Evolutionary conservation across 2,113 vertebrate species (phyloP).

Genomic region (Meleagris gallopavo): DNA sequence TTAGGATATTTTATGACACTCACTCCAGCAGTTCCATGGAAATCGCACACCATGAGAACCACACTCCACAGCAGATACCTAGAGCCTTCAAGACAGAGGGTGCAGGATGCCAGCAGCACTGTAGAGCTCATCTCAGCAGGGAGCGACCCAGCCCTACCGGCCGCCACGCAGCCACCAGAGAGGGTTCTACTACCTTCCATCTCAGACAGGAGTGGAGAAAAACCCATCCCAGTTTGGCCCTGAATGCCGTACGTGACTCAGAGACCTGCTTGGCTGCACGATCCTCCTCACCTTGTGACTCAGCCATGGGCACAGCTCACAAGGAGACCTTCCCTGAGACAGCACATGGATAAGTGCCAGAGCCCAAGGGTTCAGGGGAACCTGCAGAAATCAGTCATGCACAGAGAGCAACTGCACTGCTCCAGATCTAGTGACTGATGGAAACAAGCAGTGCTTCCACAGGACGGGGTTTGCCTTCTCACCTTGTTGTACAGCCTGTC

Average conservation of each 20-base stretch:
- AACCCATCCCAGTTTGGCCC: not conserved
- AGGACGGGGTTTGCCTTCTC: not conserved
- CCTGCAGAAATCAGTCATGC: not conserved
- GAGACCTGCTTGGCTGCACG: not conserved
- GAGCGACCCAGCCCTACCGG: not conserved
- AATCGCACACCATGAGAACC: not conserved
- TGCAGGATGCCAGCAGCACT: not conserved
- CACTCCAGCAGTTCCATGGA: not conserved
- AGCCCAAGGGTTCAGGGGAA: not conserved
- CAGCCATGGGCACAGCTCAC: not conserved
- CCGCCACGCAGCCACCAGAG: fast-evolving
- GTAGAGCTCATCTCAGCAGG: not conserved
- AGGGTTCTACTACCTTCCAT: not conserved
- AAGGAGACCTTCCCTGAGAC: not conserved
- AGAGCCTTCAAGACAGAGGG: not conserved
- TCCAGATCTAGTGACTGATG: not conserved
- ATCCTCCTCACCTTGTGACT: constrained; percentile 10
- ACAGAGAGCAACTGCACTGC: not conserved
- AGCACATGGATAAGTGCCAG: not conserved
- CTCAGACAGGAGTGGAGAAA: not conserved
- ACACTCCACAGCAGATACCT: not conserved
- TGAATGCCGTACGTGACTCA: not conserved
- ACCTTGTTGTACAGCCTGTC: not conserved
- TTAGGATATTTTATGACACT: not conserved
- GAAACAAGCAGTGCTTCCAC: not conserved